These are phyloP conservation scores for Poeciliopsis turrubarensis DNA, from an alignment of 2,113 vertebrate genomes.

Conservation along the genomic window DNA sequence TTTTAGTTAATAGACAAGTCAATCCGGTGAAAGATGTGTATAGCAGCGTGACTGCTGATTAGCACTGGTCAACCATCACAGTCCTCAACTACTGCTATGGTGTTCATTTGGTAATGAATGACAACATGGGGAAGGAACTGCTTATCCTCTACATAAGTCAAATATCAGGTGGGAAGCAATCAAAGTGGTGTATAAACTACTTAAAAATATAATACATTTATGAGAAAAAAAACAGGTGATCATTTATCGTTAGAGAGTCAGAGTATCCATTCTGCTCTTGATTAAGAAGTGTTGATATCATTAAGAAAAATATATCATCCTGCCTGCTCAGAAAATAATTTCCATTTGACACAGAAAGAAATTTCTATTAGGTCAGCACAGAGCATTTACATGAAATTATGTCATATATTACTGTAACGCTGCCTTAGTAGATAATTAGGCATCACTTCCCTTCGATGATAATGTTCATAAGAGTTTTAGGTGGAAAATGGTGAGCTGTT, in stretches of 20 bases:
- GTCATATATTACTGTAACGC: constrained; percentile 30
- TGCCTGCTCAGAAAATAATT: constrained; percentile 16
- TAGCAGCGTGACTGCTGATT: constrained; percentile 73
- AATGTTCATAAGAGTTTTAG: constrained; percentile 20
- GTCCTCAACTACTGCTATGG: constrained; percentile 28
- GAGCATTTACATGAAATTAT: constrained; percentile 18
- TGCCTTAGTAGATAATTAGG: constrained; percentile 8
- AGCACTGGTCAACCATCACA: constrained; percentile 71
- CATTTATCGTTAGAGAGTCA: constrained; percentile 42
- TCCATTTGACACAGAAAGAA: constrained; percentile 6
- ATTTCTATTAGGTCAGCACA: constrained; percentile 7
- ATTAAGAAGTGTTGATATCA: constrained; percentile 44
- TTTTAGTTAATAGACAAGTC: constrained; percentile 84
- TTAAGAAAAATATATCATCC: constrained; percentile 65
- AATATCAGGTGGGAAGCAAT: constrained; percentile 53
- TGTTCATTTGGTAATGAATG: constrained; percentile 76
- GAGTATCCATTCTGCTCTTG: background rate
- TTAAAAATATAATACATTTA: constrained; percentile 65
- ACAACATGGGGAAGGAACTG: constrained; percentile 22
- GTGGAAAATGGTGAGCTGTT: constrained; percentile 33
- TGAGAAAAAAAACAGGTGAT: constrained; percentile 60
- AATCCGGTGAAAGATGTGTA: constrained; percentile 79
- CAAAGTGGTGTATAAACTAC: constrained; percentile 39
- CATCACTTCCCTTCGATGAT: constrained; percentile 35
- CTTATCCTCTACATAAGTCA: constrained; percentile 41